Evolutionary conservation across 2,888 invertebrate genomes (phyloP).

Genomic region (Drosophila melanocephala): DNA sequence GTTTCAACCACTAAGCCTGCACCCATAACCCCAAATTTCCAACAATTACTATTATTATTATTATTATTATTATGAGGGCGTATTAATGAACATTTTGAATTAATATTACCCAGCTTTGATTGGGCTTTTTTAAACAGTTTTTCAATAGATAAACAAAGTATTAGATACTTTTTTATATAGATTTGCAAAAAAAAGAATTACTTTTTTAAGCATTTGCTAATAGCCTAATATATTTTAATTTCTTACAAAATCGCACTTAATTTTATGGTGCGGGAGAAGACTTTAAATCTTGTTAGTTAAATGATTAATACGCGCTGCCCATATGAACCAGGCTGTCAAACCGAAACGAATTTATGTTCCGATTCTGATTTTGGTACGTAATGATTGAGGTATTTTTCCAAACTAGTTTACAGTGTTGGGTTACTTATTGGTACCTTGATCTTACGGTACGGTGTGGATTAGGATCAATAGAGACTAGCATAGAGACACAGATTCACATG

Average conservation of each 20-base stretch:
- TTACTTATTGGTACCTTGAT: background rate
- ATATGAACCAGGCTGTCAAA: background rate
- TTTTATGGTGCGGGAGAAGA: background rate
- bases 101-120: background rate
- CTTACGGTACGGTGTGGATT: background rate
- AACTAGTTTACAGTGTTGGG: background rate
- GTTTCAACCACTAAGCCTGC: too few relatives aligned
- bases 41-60: background rate
- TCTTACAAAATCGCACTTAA: background rate
- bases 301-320: background rate
- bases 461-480: background rate
- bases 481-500: background rate
- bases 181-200: background rate
- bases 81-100: background rate
- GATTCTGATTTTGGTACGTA: background rate
- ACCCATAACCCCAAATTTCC: too few relatives aligned
- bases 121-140: background rate
- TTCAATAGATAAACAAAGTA: background rate
- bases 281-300: background rate
- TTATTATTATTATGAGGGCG: background rate
- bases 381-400: background rate
- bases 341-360: background rate
- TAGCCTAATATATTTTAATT: accelerated
- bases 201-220: background rate
- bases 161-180: background rate